These are phyloP conservation scores for Bombus superbus DNA, from an alignment of 1,140 invertebrate genomes.

Conservation along the genomic window DNA sequence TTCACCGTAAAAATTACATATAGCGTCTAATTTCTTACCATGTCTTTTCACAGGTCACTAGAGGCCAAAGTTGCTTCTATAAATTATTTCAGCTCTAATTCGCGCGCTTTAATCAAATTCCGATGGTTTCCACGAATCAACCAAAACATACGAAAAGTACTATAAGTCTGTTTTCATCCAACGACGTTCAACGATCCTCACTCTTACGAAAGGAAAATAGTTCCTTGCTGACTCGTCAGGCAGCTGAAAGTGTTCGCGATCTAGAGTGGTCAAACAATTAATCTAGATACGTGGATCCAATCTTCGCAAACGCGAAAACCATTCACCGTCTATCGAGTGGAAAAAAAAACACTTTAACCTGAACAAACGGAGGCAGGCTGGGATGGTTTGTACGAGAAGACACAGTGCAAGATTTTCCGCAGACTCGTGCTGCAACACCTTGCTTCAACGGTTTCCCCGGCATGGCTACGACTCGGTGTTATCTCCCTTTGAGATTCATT, in stretches of 20 bases:
- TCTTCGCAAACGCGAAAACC: not conserved
- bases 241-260: not conserved
- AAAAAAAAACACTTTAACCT: slow-evolving; percentile 12
- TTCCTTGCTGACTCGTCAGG: not conserved
- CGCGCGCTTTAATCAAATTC: too few relatives aligned
- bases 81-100: too few relatives aligned
- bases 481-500: slow-evolving; percentile 53
- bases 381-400: slow-evolving; percentile 3
- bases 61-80: too few relatives aligned
- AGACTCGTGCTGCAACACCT: not conserved
- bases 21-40: too few relatives aligned
- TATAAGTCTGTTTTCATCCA: not conserved
- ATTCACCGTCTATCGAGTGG: not conserved
- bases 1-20: too few relatives aligned
- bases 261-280: not conserved
- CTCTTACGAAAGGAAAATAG: not conserved
- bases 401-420: slow-evolving; percentile 7
- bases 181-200: not conserved
- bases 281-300: not conserved
- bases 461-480: not conserved
- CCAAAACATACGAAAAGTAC: too few relatives aligned
- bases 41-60: too few relatives aligned
- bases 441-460: not conserved
- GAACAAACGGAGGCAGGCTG: not conserved
- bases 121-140: too few relatives aligned